A percentile compares a stretch with the other conserved stretches of the same genome.
phyloP scores from a whole-genome alignment of 2,797 vertebrate genomes.

The Sebastes ruberrimus region DNA sequence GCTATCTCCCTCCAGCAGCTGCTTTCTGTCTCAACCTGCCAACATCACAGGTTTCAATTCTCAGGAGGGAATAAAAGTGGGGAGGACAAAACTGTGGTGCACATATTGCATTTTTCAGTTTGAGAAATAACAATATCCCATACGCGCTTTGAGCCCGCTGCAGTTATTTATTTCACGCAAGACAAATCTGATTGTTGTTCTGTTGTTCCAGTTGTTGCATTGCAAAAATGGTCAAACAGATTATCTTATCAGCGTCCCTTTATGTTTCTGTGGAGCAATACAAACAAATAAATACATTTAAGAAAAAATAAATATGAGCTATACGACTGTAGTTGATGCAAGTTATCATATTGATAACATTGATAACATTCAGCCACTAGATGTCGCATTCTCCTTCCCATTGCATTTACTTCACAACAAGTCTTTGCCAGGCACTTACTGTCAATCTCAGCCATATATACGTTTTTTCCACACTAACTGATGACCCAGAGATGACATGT shows the following conservation, averaged over 20 bases:
- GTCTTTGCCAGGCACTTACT: too few species aligned
- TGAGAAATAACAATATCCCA: neutral
- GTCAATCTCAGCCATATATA: too few species aligned
- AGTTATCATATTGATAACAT: too few species aligned
- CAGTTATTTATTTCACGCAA: neutral
- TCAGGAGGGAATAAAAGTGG: constrained; percentile 34
- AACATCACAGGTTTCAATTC: constrained; percentile 51
- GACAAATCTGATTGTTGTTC: neutral
- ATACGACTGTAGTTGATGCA: neutral
- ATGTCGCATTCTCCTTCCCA: too few species aligned
- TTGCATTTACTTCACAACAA: too few species aligned
- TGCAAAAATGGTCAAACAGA: neutral
- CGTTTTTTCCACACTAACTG: too few species aligned
- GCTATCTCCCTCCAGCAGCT: constrained; percentile 62
- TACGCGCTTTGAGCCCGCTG: neutral
- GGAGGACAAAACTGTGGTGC: constrained; percentile 23
- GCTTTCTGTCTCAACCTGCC: constrained; percentile 58
- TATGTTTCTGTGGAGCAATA: neutral
- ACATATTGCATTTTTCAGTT: constrained; percentile 13
- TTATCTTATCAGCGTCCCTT: neutral
- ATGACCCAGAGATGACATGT: too few species aligned
- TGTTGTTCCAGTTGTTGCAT: neutral
- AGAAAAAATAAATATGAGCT: too few species aligned
- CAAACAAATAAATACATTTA: neutral
- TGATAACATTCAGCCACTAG: too few species aligned